Percentiles rank a stretch among this genome's conserved stretches.
Conservation (phyloP, 2,797 vertebrate species). For the Xenentodon cancila region DNA sequence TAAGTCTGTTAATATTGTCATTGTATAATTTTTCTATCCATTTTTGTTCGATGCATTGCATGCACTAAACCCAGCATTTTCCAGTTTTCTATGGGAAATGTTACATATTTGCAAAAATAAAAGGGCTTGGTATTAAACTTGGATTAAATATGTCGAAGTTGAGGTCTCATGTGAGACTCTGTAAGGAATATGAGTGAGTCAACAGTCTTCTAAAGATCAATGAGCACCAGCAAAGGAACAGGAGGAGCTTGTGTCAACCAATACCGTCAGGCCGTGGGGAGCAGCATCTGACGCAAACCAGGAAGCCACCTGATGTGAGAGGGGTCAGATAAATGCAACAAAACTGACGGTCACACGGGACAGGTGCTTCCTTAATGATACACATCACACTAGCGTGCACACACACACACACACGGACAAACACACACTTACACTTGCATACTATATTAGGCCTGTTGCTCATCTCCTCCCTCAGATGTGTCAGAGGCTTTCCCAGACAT, state of each 20-base stretch:
- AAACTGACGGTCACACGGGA: conserved; percentile 83
- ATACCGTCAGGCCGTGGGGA: conserved; percentile 78
- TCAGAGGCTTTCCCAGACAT: conserved; percentile 83
- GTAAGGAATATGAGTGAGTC: conserved; percentile 53
- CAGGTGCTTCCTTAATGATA: conserved; percentile 94
- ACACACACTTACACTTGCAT: conserved; percentile 55
- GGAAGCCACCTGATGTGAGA: conserved; percentile 98
- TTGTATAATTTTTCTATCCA: no score
- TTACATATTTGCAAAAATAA: conserved; percentile 8
- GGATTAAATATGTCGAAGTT: conserved; percentile 7
- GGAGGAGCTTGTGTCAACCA: conserved; percentile 74
- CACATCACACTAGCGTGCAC: conserved; percentile 67
- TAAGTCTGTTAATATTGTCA: no score
- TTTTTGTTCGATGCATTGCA: accelerated
- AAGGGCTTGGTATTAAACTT: background rate
- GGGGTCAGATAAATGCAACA: conserved; percentile 90
- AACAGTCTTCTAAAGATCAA: conserved; percentile 80
- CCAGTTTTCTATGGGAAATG: no score
- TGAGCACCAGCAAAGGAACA: conserved; percentile 77
- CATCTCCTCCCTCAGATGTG: conserved; percentile 80
- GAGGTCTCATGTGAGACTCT: conserved; percentile 19
- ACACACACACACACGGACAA: conserved; percentile 35
- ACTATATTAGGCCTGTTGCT: conserved; percentile 73
- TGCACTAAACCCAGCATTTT: background rate
- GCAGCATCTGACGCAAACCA: conserved; percentile 90